These are phyloP conservation scores for Parnassius mnemosyne DNA, from an alignment of 2,888 invertebrate genomes.

Conservation along the genomic window DNA sequence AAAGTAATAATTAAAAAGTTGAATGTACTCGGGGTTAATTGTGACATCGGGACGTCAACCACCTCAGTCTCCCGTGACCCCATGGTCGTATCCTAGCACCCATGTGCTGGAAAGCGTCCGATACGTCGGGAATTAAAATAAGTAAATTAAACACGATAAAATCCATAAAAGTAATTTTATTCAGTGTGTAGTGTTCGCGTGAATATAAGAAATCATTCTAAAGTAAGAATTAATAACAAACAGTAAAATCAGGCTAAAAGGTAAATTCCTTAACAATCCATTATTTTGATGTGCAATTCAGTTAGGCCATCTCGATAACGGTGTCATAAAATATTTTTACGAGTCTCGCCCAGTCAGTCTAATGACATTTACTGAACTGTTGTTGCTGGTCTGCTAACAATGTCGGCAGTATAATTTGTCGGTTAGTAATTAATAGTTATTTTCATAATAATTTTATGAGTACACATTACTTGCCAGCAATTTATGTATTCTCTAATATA, in stretches of 20 bases:
- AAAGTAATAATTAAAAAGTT: too few relatives aligned
- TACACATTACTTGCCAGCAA: neutral
- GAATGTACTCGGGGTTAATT: too few relatives aligned
- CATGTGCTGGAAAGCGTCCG: too few relatives aligned
- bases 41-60: too few relatives aligned
- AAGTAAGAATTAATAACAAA: neutral
- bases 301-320: constrained; percentile 17
- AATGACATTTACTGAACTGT: constrained; percentile 19
- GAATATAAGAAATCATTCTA: too few relatives aligned
- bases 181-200: too few relatives aligned
- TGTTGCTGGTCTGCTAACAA: constrained; percentile 15
- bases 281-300: constrained; percentile 28
- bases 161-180: too few relatives aligned
- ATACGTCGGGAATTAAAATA: too few relatives aligned
- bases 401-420: constrained; percentile 2
- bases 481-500: too few relatives aligned
- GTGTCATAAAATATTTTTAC: constrained; percentile 25
- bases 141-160: too few relatives aligned
- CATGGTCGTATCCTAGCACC: too few relatives aligned
- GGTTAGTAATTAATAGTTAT: constrained; percentile 11
- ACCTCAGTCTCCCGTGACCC: too few relatives aligned
- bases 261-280: constrained; percentile 25
- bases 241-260: constrained; percentile 23
- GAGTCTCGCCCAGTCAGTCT: constrained; percentile 22
- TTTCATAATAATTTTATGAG: neutral